These are phyloP conservation scores for Noctua janthe DNA, from an alignment of 2,888 invertebrate genomes.

Conservation along the genomic window DNA sequence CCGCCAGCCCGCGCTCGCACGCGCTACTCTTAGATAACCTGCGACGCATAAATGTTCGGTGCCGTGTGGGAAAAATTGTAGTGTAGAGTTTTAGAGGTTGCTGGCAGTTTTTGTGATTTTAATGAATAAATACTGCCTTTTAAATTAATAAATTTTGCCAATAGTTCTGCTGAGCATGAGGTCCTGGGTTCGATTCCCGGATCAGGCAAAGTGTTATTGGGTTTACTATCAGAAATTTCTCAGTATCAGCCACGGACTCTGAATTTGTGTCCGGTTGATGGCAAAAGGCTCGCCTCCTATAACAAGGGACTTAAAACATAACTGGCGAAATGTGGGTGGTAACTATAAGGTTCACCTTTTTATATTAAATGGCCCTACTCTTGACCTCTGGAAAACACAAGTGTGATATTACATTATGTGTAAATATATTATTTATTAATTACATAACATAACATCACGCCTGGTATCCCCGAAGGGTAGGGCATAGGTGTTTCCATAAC, in stretches of 20 bases:
- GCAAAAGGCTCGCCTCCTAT: background rate
- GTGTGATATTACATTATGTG: too few relatives aligned
- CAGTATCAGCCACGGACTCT: background rate
- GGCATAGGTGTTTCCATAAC: background rate
- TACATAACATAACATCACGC: background rate
- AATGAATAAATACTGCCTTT: background rate
- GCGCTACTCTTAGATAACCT: slow-evolving; percentile 62
- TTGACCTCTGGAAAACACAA: too few relatives aligned
- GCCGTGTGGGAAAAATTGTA: slow-evolving; percentile 51
- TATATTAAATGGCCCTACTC: too few relatives aligned
- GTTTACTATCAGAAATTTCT: background rate
- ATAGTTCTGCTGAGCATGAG: background rate
- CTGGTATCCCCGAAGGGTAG: background rate
- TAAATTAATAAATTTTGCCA: too few relatives aligned
- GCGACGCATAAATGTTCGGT: slow-evolving; percentile 58
- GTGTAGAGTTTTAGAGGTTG: background rate
- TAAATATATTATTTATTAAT: background rate
- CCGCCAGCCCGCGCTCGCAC: slow-evolving; percentile 38
- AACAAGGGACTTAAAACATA: background rate
- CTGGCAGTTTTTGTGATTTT: background rate
- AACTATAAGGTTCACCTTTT: too few relatives aligned
- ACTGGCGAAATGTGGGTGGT: background rate
- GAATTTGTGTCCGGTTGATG: background rate
- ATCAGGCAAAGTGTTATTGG: background rate
- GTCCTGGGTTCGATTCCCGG: background rate